A percentile compares a stretch with the other conserved stretches of the same genome.
phyloP scores from a whole-genome alignment of 2,888 invertebrate genomes.

The Myopa tessellatipennis region DNA sequence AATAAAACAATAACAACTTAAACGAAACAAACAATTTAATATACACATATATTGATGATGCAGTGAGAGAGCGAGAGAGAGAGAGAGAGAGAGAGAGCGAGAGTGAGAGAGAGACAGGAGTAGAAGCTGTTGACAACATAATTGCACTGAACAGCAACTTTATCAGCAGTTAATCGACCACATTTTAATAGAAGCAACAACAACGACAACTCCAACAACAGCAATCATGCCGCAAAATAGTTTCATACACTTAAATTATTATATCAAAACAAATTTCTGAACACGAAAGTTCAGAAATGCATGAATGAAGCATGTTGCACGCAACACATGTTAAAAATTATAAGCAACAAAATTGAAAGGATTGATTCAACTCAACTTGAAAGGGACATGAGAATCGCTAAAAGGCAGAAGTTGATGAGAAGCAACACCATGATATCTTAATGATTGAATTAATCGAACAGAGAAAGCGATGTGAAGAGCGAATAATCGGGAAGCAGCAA shows the following conservation, averaged over 20 bases:
- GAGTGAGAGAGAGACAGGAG: no score
- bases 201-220: neutral
- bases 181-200: neutral
- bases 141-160: neutral
- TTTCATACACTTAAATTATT: neutral
- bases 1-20: neutral
- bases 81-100: no score
- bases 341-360: no score
- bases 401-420: no score
- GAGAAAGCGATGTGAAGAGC: no score
- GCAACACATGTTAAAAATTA: neutral
- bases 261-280: neutral
- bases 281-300: no score
- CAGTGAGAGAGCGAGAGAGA: no score
- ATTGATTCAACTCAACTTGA: no score
- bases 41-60: neutral
- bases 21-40: neutral
- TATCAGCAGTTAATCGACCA: neutral
- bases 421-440: no score
- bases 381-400: no score
- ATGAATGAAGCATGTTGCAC: neutral
- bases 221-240: neutral
- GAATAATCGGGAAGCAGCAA: no score
- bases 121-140: neutral
- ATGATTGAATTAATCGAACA: no score